These are phyloP conservation scores for Metaphire vulgaris DNA, from an alignment of 1,140 invertebrate species.

Conservation along the genomic window DNA sequence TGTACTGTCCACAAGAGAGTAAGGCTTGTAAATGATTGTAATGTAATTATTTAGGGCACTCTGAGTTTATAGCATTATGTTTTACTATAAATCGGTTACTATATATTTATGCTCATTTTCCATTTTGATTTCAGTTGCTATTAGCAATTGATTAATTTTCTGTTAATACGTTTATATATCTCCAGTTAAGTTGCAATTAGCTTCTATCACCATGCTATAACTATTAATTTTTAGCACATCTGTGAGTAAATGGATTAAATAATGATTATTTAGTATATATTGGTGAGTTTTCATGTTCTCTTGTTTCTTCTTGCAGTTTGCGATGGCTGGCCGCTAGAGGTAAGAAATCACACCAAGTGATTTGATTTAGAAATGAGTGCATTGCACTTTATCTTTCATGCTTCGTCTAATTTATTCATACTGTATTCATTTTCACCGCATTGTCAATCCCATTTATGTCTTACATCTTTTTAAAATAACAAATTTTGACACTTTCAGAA, in stretches of 20 bases:
- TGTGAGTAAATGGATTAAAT: conserved; percentile 17
- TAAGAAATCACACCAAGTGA: neutral
- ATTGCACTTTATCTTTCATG: neutral
- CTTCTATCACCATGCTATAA: conserved; percentile 20
- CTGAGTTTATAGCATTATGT: neutral
- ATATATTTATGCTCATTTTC: neutral
- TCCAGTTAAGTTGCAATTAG: conserved; percentile 61
- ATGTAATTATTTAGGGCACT: neutral
- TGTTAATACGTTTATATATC: conserved; percentile 61
- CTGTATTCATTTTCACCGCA: neutral
- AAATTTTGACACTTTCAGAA: conserved; percentile 13
- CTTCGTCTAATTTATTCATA: neutral
- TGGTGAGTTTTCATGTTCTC: neutral
- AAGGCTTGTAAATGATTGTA: conserved; percentile 24
- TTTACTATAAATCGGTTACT: neutral
- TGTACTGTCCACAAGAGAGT: conserved; percentile 70
- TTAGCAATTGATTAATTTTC: conserved; percentile 25
- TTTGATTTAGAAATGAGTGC: neutral
- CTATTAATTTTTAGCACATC: conserved; percentile 16
- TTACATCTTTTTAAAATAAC: conserved; percentile 16
- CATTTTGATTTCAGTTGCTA: conserved; percentile 11
- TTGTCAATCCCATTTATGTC: neutral
- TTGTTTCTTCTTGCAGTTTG: conserved; percentile 13
- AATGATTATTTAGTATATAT: conserved; percentile 13
- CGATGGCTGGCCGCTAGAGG: conserved; percentile 27